These are phyloP conservation scores for Lerista edwardsae DNA, from an alignment of 2,797 vertebrate species.

Conservation along the genomic window DNA sequence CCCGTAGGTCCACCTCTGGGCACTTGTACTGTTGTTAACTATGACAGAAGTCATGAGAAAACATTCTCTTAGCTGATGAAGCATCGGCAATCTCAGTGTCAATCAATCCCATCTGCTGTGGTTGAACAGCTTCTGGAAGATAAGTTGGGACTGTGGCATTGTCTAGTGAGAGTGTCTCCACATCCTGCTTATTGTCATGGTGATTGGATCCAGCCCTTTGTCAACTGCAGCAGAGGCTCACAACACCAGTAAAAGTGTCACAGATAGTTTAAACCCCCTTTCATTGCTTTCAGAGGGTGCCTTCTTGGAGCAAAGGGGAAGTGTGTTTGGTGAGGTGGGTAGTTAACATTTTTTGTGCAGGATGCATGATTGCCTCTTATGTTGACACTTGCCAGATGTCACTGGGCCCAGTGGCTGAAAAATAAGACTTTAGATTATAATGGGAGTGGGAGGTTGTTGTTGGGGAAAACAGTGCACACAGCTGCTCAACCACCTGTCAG, in stretches of 20 bases:
- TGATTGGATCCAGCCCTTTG: neutral
- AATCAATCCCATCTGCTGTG: neutral
- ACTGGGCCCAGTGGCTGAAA: neutral
- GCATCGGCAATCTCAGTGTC: neutral
- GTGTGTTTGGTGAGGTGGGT: neutral
- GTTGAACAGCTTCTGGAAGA: neutral
- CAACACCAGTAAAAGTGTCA: neutral
- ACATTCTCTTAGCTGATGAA: neutral
- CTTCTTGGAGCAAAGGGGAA: neutral
- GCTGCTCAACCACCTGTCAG: neutral
- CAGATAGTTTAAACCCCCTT: neutral
- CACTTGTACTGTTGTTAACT: neutral
- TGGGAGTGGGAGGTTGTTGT: neutral
- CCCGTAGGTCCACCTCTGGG: too few relatives aligned
- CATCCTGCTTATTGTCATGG: neutral
- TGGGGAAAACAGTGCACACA: neutral
- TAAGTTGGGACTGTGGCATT: neutral
- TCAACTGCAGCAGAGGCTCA: neutral
- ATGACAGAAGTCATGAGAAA: neutral
- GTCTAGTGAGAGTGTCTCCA: neutral
- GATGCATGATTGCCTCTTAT: too few relatives aligned
- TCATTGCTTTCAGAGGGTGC: neutral
- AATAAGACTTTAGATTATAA: neutral
- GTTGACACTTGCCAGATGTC: neutral
- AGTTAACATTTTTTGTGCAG: neutral